Evolutionary conservation across 1,140 invertebrate species (phyloP), one percentile per base, ranked within the genome.

Genomic region (Aphelinus certus): DNA sequence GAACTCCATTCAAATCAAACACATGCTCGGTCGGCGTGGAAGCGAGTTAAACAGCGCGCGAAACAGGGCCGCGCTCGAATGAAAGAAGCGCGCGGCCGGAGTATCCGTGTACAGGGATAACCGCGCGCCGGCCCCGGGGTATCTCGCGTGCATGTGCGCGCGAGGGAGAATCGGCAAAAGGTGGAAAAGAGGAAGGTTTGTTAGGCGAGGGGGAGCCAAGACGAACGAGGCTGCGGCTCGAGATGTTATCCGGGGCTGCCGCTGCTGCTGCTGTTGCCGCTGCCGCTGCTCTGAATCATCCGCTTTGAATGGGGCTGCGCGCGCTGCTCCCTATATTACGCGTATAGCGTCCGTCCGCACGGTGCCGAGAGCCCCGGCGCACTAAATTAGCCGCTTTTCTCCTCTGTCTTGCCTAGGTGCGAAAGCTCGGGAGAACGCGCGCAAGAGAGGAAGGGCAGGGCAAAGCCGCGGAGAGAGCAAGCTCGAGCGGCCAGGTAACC

Each of bases 271-370:
- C 83, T 82, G 81, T 81, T 73, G 76, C 79, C 70, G 61, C 77
- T 66, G 81, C 80, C 79, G 81, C 85, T 81, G 81, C 83, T 84
- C 84, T 87, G 86, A 87, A 87, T 88, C 86, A 88, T 87, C 81
- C 82, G 81, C 84, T 87, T 86, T 87, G 86, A 88, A 88, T 87
- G 86, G 85, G 81, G 72, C 77, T 9, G 10, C 62, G 48, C 65
- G 79, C 79, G 78, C 82, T 80, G 81, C 83, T 85, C 81, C 81
- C 84, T 82, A 85, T 85, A 86, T 84, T 86, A 84, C 47, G 73
- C 76, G 64, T 55, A 66, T 55, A 53, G 51, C 76, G 47, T 66
- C 49, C 48, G 49, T 42, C 49, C 9, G 26, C 48, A 70, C 66
- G n/a, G 53, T 55, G 47, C 26, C 62, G 67, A 57, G 71, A 72